Conservation (phyloP, 2,888 invertebrate genomes). For the Eubasilissa splendida region DNA sequence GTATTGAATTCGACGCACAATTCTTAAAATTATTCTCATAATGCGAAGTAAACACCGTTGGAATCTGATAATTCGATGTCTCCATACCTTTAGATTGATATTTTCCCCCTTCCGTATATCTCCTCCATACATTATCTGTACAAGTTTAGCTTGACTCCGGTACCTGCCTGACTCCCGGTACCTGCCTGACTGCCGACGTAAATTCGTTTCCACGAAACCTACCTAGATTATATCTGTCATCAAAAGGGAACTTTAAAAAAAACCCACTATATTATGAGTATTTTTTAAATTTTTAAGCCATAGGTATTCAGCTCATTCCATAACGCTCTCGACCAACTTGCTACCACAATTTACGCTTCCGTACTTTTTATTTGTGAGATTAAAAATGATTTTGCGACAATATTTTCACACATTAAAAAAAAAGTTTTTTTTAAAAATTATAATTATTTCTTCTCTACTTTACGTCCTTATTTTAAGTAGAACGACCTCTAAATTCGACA, state of each 20-base stretch:
- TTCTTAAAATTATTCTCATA: constrained; percentile 52
- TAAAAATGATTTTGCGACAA: too few relatives aligned
- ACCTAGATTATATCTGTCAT: not conserved
- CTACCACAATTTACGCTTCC: too few relatives aligned
- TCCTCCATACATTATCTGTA: constrained; percentile 24
- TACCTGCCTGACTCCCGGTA: not conserved
- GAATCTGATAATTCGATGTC: constrained; percentile 52
- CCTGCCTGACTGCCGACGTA: not conserved
- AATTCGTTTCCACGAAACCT: not conserved
- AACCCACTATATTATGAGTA: not conserved
- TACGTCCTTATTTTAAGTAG: too few relatives aligned
- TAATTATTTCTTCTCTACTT: too few relatives aligned
- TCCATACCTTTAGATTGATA: constrained; percentile 49
- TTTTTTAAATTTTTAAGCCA: not conserved
- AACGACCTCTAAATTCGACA: too few relatives aligned
- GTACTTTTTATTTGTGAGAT: too few relatives aligned
- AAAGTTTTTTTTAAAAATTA: too few relatives aligned
- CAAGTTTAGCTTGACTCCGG: constrained; percentile 10
- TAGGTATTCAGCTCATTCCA: not conserved
- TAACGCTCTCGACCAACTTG: too few relatives aligned
- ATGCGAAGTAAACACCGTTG: constrained; percentile 60
- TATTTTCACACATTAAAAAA: too few relatives aligned
- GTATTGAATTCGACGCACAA: constrained; percentile 7
- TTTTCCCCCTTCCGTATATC: constrained; percentile 30
- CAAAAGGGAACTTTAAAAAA: too few relatives aligned